Base-by-base conservation (phyloP, 2,888 invertebrate genomes). In the Eupithecia centaureata region DNA sequence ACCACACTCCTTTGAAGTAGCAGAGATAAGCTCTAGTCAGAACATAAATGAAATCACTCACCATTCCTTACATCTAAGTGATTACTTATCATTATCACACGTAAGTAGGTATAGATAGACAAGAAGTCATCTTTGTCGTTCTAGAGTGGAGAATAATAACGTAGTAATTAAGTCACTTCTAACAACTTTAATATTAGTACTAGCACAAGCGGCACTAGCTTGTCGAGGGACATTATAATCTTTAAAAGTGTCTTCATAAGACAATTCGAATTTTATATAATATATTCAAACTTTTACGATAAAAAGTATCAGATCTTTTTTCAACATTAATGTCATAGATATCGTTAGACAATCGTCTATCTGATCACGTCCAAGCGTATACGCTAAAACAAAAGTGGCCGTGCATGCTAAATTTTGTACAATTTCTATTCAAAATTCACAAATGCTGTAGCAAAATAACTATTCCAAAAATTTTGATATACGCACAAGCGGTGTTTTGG, bases 361-460 rank as follows among this genome's bases (percentile, higher is more conserved):
- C 76, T 74, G 79, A 80, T 82, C 77, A 87, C 89, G 91, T 91
- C 86, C 77, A 87, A 86, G 86, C 84, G 79, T 80, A 81, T 82
- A 82, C 78, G 82, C 86, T 86, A 83, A 86, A 85, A 83, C 73
- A 77, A 84, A 85, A 82, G 73, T 72, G 81, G 79, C 79, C 81
- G 81, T 85, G 82, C 80, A 80, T 75, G 80, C 81, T 86, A 85
- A 79, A 78, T 78, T 82, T 83, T 86, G 79, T 86, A 86, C 79
- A 87, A 82, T 80, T 75, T 42, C 81, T 86, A 84, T 77, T 82
- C 74, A 82, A 86, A 85, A 87, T 82, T 83, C 85, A 81, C 84
- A 82, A 89, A 85, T 85, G 86, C 85, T 80, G 82, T 92, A 90
- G 92, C 92, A 92, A 92, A 92, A 92, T 91, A 91, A 91, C 80